These are phyloP conservation scores for Machaerirhynchus nigripectus DNA, from an alignment of 2,113 vertebrate species.

Conservation along the genomic window DNA sequence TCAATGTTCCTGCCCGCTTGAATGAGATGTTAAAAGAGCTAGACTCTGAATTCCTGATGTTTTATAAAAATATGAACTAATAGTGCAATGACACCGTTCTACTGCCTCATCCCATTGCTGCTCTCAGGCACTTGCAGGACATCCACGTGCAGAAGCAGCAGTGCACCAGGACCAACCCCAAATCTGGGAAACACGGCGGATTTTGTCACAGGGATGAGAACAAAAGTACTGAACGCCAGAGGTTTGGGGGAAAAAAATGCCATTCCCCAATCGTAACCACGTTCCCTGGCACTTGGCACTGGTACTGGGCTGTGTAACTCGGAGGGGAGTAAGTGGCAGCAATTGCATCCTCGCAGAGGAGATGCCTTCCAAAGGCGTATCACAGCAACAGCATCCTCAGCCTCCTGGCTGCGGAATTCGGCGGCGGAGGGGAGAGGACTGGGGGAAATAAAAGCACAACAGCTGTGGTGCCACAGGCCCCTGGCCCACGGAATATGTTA, in stretches of 20 bases:
- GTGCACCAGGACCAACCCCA: background rate
- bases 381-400: background rate
- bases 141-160: background rate
- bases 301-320: background rate
- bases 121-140: background rate
- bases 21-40: background rate
- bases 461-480: conserved; percentile 36
- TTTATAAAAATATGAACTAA: background rate
- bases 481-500: background rate
- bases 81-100: rapidly evolving
- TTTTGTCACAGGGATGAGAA: background rate
- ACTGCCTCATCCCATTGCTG: background rate
- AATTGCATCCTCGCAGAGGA: background rate
- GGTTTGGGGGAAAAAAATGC: background rate
- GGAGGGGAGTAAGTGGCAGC: background rate
- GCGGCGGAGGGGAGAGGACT: rapidly evolving
- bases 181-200: rapidly evolving
- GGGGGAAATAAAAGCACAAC: background rate
- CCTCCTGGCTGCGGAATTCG: background rate
- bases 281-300: background rate
- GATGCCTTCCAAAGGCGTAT: background rate
- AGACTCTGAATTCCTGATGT: background rate
- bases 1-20: background rate
- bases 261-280: rapidly evolving
- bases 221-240: background rate